These are phyloP conservation scores for Turritopsis rubra DNA, from an alignment of 30 jellyfish, hydroid and myxozoan species.

Conservation along the genomic window DNA sequence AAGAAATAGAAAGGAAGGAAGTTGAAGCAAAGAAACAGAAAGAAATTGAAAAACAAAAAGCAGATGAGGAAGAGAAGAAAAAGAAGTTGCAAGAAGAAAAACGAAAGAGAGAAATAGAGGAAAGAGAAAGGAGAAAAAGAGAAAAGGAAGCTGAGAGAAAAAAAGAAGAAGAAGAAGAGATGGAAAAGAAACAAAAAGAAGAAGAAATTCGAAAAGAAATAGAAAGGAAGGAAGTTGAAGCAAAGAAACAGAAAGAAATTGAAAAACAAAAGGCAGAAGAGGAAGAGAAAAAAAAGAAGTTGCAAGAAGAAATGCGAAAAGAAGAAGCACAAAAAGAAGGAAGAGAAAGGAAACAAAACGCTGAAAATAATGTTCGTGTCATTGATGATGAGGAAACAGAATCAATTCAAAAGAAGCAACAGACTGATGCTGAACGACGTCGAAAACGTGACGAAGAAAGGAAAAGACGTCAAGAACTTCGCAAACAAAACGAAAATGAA, in stretches of 20 bases:
- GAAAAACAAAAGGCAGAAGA: not conserved
- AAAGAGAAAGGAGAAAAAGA: not conserved
- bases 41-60: not conserved
- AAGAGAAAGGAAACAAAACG: not conserved
- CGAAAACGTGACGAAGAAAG: slow-evolving; percentile 9
- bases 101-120: not conserved
- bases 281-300: not conserved
- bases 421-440: not conserved
- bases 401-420: not conserved
- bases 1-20: not conserved
- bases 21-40: not conserved
- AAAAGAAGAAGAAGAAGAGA: not conserved
- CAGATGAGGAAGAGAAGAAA: not conserved
- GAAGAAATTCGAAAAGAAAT: not conserved
- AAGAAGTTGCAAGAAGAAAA: not conserved
- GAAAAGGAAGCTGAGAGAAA: not conserved
- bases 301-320: not conserved
- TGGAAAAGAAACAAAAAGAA: not conserved
- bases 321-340: not conserved
- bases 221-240: not conserved
- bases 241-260: not conserved
- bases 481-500: slow-evolving; percentile 4
- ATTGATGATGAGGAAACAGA: no score
- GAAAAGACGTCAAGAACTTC: slow-evolving; percentile 4
- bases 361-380: no score